phyloP scores from a whole-genome alignment of 2,888 invertebrate species.

The Lithophane ornitopus region DNA sequence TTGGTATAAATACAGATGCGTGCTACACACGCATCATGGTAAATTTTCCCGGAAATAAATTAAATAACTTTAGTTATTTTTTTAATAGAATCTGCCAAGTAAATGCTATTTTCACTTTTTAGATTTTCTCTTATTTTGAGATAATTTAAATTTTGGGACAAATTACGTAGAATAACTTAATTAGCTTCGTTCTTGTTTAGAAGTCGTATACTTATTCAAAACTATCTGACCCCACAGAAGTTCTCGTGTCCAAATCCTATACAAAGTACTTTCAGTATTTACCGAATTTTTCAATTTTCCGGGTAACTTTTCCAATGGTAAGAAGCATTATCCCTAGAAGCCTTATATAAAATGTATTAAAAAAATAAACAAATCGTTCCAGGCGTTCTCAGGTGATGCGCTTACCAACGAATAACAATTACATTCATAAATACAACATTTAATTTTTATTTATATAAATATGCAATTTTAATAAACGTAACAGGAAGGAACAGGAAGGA shows the following conservation, averaged over 20 bases:
- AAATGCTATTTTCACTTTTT: not conserved
- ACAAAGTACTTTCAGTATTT: not conserved
- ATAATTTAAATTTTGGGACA: not conserved
- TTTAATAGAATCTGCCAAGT: slow-evolving; percentile 5
- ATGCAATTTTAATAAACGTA: not conserved
- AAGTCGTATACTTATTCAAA: not conserved
- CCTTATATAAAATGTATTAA: not conserved
- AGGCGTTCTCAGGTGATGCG: too few species aligned
- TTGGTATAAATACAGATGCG: slow-evolving; percentile 38
- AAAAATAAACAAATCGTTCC: not conserved
- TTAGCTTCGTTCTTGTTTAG: not conserved
- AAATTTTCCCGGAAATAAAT: slow-evolving; percentile 25
- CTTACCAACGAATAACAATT: not conserved
- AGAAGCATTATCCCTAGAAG: too few species aligned
- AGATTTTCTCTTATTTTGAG: not conserved
- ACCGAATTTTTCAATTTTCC: not conserved
- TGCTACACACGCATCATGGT: slow-evolving; percentile 41
- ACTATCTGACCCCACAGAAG: not conserved
- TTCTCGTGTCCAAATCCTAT: not conserved
- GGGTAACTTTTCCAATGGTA: not conserved
- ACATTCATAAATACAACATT: not conserved
- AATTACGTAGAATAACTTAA: not conserved
- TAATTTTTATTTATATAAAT: not conserved
- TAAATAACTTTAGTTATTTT: slow-evolving; percentile 12
- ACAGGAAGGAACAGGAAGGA: not conserved